Evolutionary conservation across 1,140 invertebrate genomes (phyloP), one percentile per base, ranked within the genome.

Genomic region (Drosophila rhopaloa): DNA sequence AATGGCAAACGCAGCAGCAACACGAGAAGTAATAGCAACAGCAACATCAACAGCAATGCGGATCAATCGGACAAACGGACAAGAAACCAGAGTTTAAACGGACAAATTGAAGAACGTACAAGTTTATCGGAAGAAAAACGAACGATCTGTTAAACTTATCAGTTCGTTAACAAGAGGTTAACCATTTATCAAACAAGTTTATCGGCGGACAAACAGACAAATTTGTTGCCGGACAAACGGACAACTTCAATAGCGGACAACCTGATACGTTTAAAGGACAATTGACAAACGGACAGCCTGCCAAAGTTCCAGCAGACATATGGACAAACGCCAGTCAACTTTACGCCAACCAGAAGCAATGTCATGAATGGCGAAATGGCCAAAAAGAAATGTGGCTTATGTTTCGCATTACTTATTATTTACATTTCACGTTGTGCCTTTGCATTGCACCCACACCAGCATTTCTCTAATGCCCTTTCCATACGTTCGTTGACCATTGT

Each of bases 401-500:
- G 24, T 24, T 4, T 48, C 46, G 46, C 13, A 27, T 48, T 48
- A 27, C 13, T 24, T 27, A 27, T 27, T 48, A 48, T 48, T 48
- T 27, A 1, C 24, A 29, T 11, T 29, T 48, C 7, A 8, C 46
- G 24, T 11, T 46, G 2, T 44, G 14, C 8, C 43, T 44, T 48
- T 11, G 29, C 29, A 32, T 16, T 35, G 48, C 48, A 51, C 48
- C 48, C 29, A 51, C 48, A 51, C 48, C n/a, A 35, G 29, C 48
- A 51, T 53, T 66, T 67, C 61, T 66, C 56, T 66, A 68, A 66
- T 68, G 65, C 65, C 61, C 68, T 72, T 71, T 72, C 38, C 68
- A 71, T 61, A 73, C 68, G 68, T 53, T 53, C 70, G 56, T 61
- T 61, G 55, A 73, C 56, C 55, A 73, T 73, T 73, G 70, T 76